Percentiles rank a stretch among this genome's conserved stretches.
phyloP scores from a whole-genome alignment of 2,797 vertebrate species.

The Sebastes trivittatus region DNA sequence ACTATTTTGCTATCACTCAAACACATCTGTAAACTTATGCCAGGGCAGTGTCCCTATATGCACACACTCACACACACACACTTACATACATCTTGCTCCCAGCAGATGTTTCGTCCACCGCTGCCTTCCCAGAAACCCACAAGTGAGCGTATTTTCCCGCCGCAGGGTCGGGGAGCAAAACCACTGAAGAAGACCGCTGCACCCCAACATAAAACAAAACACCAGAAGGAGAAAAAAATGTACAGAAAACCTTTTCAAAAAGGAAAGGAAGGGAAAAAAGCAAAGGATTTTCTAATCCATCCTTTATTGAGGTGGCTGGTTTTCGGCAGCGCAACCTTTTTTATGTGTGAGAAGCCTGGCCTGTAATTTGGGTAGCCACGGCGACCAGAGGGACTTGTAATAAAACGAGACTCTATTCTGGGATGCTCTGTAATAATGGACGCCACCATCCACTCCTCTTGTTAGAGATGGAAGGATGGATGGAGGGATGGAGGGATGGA shows the following conservation, averaged over 20 bases:
- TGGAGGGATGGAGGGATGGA: conserved; percentile 50
- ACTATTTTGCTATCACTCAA: conserved; percentile 45
- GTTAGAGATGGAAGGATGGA: conserved; percentile 79
- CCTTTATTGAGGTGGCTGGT: conserved; percentile 91
- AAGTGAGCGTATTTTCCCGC: conserved; percentile 87
- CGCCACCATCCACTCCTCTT: conserved; percentile 83
- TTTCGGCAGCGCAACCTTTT: conserved; percentile 86
- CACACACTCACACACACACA: conserved; percentile 26
- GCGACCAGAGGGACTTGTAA: conserved; percentile 88
- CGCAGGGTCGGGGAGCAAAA: conserved; percentile 86
- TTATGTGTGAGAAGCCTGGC: conserved; percentile 88
- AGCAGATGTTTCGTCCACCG: conserved; percentile 87
- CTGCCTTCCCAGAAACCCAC: conserved; percentile 87
- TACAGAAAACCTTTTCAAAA: conserved; percentile 78
- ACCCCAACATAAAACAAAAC: conserved; percentile 88
- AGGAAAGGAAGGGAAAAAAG: conserved; percentile 81
- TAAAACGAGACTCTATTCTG: conserved; percentile 88
- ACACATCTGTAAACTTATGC: conserved; percentile 60
- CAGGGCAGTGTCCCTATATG: conserved; percentile 57
- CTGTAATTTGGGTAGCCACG: conserved; percentile 88
- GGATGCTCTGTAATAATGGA: conserved; percentile 90
- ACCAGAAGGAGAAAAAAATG: conserved; percentile 80
- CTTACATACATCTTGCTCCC: conserved; percentile 79
- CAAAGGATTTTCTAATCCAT: conserved; percentile 88
- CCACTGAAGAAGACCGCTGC: conserved; percentile 85